These are phyloP conservation scores for Platynereis dumerilii DNA, from an alignment of 2,888 invertebrate species.

Conservation along the genomic window DNA sequence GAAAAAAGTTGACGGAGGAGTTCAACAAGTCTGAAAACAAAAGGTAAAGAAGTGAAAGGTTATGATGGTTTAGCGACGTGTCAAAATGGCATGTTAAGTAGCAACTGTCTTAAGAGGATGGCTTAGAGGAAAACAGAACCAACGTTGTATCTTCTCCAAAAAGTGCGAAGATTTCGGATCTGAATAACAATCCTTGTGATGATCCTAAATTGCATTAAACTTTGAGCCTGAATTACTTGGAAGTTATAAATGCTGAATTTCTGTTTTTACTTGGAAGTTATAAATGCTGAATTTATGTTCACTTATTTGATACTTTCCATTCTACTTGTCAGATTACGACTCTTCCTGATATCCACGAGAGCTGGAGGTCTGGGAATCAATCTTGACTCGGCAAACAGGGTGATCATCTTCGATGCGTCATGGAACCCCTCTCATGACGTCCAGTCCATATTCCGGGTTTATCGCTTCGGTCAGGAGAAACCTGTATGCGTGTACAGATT, in stretches of 20 bases:
- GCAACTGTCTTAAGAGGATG: too few species aligned
- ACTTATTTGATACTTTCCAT: conserved; percentile 7
- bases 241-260: too few species aligned
- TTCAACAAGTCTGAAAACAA: conserved; percentile 87
- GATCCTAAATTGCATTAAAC: too few species aligned
- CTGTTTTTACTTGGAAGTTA: neutral
- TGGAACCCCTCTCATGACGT: conserved; percentile 99
- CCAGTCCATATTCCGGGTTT: conserved; percentile 97
- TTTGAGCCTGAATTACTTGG: too few species aligned
- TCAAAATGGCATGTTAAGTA: too few species aligned
- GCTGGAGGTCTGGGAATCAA: conserved; percentile 98
- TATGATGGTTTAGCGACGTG: too few species aligned
- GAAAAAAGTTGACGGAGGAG: conserved; percentile 82
- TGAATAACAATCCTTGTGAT: too few species aligned
- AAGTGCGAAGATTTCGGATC: too few species aligned
- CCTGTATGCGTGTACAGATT: conserved; percentile 96
- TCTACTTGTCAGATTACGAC: conserved; percentile 68
- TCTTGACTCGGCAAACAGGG: conserved; percentile 94
- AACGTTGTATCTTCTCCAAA: too few species aligned
- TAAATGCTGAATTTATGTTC: neutral
- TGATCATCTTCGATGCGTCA: conserved; percentile 97
- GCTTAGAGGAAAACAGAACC: too few species aligned
- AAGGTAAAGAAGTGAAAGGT: conserved; percentile 69
- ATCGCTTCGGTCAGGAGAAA: conserved; percentile 96
- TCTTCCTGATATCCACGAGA: conserved; percentile 94